Base-by-base conservation (phyloP, 2,797 vertebrate species). In the Amblyraja radiata region DNA sequence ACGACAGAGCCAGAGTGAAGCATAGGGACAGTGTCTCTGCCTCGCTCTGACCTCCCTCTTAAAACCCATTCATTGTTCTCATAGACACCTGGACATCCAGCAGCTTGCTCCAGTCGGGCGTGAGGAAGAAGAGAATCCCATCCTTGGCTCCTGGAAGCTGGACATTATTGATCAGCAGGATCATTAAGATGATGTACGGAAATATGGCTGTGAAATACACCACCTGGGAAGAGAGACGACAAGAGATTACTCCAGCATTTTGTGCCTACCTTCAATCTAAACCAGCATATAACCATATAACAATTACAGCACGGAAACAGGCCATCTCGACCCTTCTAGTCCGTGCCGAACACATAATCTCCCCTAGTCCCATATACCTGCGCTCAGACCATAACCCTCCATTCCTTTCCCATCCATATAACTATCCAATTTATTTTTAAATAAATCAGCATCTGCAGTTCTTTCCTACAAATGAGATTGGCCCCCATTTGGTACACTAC, bases 111-210 rank as follows among this genome's bases (percentile, higher is more conserved):
- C 97, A 97, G 28, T 95, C 94, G 5, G 97, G 97, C 18, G 95
- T 96, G 93, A 97, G 93, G 93, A 97, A 97, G 95, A 94, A 97
- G 65, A 96, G 93, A 93, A 97, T 95, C 9, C 97, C 97, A 14
- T 95, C 77, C 93, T 93, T 95, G n/a, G 97, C 96, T 93, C 97
- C 97, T 16, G 97, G 96, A 32, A 97, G 96, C 94, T 95, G 96
- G 84, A 96, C 95, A 46, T 97, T 97, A 94, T 97, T 97, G 91
- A 97, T 95, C 93, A 97, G 94, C 93, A 97, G 94, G 16, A 95
- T 96, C n/a, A 97, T 94, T 93, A 97, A 94, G 92, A 97, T 95
- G 93, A 97, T 94, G 94, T 97, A 97, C 0, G 97, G 96, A 93
- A 97, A 97, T 0, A 96, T 46, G 10, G 96, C 96, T 0, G 97